Base-by-base conservation (phyloP, 2,888 invertebrate genomes). In the Drosophila leonis region DNA sequence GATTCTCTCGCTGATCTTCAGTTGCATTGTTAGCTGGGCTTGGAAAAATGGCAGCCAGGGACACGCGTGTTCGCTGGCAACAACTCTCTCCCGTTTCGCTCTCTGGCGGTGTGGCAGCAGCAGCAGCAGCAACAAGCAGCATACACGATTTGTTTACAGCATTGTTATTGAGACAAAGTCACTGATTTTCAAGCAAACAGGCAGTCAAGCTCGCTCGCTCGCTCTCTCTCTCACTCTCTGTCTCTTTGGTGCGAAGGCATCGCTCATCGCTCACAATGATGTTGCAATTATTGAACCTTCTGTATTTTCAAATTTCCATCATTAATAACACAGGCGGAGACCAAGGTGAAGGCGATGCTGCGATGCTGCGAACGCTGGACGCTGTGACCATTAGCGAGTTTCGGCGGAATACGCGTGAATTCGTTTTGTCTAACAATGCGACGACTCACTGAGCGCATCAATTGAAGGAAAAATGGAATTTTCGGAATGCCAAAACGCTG, bases 231-330 rank as follows among this genome's bases (percentile, higher is more conserved):
- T 20, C 24, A 35, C n/a, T 35, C 4, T 29, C 12, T 10, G 10
- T 18, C 39, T 35, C 54, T 35, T 13, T 27, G 39, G 52, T 44
- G 74, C 55, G 59, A 66, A 66, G 72, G 77, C 78, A 72, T 75
- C 80, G 80, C 72, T 75, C 86, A 85, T 77, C 83, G 77, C 66
- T 80, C 78, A 91, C 92, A 92, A 92, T 92, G 91, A 90, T 91
- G 86, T 86, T 91, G 91, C 92, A 92, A 92, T 92, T 92, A 92
- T 92, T 92, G 93, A 92, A 92, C 93, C 92, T 92, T 91, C 93
- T 92, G 92, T 92, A 92, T 92, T 92, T 92, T 91, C 85, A 92
- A 92, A 92, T 92, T 92, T 92, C 90, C 89, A 91, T 92, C 93
- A 92, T 92, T 92, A 92, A 92, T 92, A 92, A 90, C 92, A 88